A percentile compares a stretch with the other conserved stretches of the same genome.
Evolutionary conservation across 2,113 vertebrate species (phyloP).

Genomic region (Synchiropus splendidus): DNA sequence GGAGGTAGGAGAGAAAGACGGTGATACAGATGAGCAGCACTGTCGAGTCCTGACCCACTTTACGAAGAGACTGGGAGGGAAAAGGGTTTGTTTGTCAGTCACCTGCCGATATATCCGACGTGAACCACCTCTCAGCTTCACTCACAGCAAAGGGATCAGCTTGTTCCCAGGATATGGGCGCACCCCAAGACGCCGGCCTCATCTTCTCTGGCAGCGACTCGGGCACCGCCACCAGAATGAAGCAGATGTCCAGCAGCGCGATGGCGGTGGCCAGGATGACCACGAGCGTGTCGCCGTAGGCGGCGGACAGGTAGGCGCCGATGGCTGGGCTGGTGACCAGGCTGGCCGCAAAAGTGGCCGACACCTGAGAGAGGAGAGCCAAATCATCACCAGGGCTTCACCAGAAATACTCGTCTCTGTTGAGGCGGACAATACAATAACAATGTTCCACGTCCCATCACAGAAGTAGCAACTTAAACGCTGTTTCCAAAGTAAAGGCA

Average conservation of each 20-base stretch:
- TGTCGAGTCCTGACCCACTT: conserved; percentile 89
- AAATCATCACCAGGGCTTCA: neutral
- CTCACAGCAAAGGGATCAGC: conserved; percentile 83
- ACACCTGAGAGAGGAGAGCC: conserved; percentile 66
- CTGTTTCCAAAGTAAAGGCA: too few relatives aligned
- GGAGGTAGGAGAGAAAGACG: conserved; percentile 88
- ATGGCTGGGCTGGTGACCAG: conserved; percentile 88
- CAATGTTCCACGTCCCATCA: too few relatives aligned
- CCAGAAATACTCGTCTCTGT: neutral
- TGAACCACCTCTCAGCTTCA: neutral
- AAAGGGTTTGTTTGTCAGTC: too few relatives aligned
- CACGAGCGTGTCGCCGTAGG: conserved; percentile 80
- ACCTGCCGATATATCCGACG: neutral
- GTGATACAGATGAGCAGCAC: conserved; percentile 90
- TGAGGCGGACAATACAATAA: too few relatives aligned
- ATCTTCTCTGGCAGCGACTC: conserved; percentile 87
- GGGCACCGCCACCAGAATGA: conserved; percentile 83
- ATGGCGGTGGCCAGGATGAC: conserved; percentile 81
- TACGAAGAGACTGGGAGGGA: conserved; percentile 72
- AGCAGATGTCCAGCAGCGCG: conserved; percentile 82
- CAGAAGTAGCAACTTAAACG: too few relatives aligned
- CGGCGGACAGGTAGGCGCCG: conserved; percentile 77
- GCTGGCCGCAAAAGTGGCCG: conserved; percentile 83
- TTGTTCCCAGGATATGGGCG: conserved; percentile 87
- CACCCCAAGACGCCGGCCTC: conserved; percentile 85